Evolutionary conservation across 2,888 invertebrate genomes (phyloP), one percentile per base, ranked within the genome.

Genomic region (Acleris laterana): DNA sequence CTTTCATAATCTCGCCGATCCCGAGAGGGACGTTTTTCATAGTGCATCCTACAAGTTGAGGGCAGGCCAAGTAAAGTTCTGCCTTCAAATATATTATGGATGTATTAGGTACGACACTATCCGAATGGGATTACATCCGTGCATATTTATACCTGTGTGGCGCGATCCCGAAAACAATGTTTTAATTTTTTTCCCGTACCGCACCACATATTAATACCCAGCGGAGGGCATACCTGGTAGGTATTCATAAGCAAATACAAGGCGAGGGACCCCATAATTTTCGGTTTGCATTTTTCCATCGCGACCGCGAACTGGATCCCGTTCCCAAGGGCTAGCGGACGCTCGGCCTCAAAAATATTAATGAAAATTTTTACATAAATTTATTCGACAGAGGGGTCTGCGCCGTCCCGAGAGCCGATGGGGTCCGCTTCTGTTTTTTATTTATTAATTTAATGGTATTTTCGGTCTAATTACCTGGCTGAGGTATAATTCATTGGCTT

Each of bases 331-430:
- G 92, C 90, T 83, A 81, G 76, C 89, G 90, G 87, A 85, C 90
- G 89, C 83, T 83, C 89, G 89, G 90, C 88, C 89, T 90, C 90
- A 88, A 91, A 92, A 93, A 93, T 93, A 93, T 92, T 92, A 93
- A 93, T 93, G 93, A 93, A 93, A 93, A 89, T 90, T 93, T 93
- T 92, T 93, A 92, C 93, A 93, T 93, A 93, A 93, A 93, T 93
- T 93, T 93, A 93, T 93, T 89, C 90, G 88, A 87, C 84, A 86
- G 89, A 90, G 90, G 91, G 92, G 85, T 85, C 86, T 83, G 84
- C 79, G 84, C 86, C 85, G 84, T 82, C 81, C 76, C 80, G 82
- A 80, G 80, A 83, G 80, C 76, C 86, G 83, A 88, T 87, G 87
- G 88, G 88, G 85, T 79, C 79, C 84, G 86, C 83, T 85, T 75